Evolutionary conservation across 2,113 vertebrate species (phyloP), one percentile per base, ranked within the genome.

Genomic region (Alligator sinensis): DNA sequence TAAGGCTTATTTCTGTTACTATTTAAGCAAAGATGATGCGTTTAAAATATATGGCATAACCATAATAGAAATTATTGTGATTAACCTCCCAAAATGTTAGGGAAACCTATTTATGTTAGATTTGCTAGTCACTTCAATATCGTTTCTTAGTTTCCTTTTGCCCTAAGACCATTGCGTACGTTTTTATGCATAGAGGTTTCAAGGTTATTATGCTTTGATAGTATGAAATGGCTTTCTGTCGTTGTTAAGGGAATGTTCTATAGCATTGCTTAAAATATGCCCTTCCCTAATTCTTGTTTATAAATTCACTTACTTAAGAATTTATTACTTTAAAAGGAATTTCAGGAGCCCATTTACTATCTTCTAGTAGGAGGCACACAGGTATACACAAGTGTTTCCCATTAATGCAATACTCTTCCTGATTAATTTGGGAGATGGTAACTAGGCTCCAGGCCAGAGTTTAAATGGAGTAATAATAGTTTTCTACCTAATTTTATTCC

Each of bases 51-150:
- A 1, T 59, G 79, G 25, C 24, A 19, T 10, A 4, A 34, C 62
- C 54, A 0, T 4, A 61, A 4, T 1, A 10, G 28, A 1, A 21
- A 34, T 2, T 10, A 0, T 2, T 70, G 25, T 22, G 34, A 47
- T 74, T 47, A 25, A 74, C 21, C 70, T 74, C 47, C 70, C 70
- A 19, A 47, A 34, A n/a, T 38, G 15, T n/a, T 18, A 10, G 63
- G 54, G 3, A 34, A 0, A 0, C 7, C 83, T 77, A 21, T 1
- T 58, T 30, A 16, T 2, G n/a, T 25, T 38, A 15, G 2, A 4
- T 2, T 30, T 82, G 78, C 62, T 85, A 58, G 0, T 47, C 22
- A 11, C 11, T 38, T 22, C 24, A 21, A 4, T 47, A 74, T 74
- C 12, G 21, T 74, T 74, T 72, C 34, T 72, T 21, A 72, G 21